These are phyloP conservation scores for Aphelenchoides fujianensis DNA, from an alignment of 1,140 invertebrate species.

Conservation along the genomic window DNA sequence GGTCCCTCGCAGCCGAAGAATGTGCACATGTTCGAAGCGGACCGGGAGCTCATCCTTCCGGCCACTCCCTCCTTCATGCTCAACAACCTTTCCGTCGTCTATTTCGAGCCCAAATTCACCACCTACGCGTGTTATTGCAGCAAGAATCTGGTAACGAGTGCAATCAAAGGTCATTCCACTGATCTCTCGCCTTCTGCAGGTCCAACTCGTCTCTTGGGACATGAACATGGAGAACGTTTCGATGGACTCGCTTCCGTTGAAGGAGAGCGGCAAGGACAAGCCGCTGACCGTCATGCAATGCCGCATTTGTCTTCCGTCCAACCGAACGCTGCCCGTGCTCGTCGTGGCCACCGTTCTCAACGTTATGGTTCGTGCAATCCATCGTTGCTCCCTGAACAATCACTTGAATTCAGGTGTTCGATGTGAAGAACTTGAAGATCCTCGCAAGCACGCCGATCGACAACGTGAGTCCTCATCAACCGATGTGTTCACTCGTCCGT, in stretches of 20 bases:
- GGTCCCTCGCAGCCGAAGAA: constrained; percentile 15
- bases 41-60: constrained; percentile 16
- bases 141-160: constrained; percentile 12
- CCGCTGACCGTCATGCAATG: constrained; percentile 29
- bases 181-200: background rate
- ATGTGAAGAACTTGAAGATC: constrained; percentile 26
- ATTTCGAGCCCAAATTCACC: constrained; percentile 23
- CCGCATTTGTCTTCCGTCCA: constrained; percentile 28
- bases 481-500: constrained; percentile 16
- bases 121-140: constrained; percentile 15
- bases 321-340: constrained; percentile 24
- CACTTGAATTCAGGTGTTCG: constrained; percentile 37
- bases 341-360: constrained; percentile 30
- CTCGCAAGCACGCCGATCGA: constrained; percentile 8
- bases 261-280: constrained; percentile 17
- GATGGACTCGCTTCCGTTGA: constrained; percentile 12
- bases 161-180: background rate
- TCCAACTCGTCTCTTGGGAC: constrained; percentile 17
- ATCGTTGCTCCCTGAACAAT: constrained; percentile 28
- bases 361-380: constrained; percentile 29
- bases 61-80: constrained; percentile 5
- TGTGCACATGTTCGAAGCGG: constrained; percentile 13
- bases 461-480: constrained; percentile 23
- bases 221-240: constrained; percentile 20
- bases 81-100: constrained; percentile 11